Evolutionary conservation across 2,797 vertebrate species (phyloP).

Genomic region (Halcyon badia): DNA sequence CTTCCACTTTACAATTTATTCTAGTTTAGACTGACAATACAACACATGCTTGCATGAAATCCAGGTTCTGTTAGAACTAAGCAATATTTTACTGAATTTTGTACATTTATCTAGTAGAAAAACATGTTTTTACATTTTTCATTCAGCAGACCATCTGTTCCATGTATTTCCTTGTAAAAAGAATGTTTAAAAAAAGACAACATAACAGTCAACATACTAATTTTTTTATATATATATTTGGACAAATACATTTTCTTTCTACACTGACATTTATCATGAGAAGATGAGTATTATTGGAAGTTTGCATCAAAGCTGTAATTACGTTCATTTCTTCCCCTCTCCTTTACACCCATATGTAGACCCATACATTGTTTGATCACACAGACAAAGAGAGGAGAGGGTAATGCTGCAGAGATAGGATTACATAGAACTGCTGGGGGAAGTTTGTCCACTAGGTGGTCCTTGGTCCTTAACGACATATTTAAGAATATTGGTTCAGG

Average conservation of each 20-base stretch:
- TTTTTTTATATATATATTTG: background rate
- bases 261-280: background rate
- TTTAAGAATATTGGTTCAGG: background rate
- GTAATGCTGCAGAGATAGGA: background rate
- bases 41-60: background rate
- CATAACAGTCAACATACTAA: background rate
- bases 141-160: background rate
- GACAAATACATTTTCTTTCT: background rate
- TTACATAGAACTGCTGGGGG: background rate
- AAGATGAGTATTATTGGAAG: background rate
- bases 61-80: background rate
- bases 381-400: background rate
- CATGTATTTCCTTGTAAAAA: background rate
- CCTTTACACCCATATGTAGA: background rate
- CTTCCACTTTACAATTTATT: conserved; percentile 15
- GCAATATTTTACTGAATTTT: background rate
- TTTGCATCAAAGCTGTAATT: background rate
- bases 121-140: background rate
- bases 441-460: conserved; percentile 39
- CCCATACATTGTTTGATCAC: background rate
- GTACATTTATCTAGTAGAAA: background rate
- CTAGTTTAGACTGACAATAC: background rate
- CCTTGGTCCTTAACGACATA: conserved; percentile 19
- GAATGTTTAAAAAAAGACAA: background rate
- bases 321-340: background rate